phyloP scores from a whole-genome alignment of 2,113 vertebrate species.

The Catharus bicknelli region DNA sequence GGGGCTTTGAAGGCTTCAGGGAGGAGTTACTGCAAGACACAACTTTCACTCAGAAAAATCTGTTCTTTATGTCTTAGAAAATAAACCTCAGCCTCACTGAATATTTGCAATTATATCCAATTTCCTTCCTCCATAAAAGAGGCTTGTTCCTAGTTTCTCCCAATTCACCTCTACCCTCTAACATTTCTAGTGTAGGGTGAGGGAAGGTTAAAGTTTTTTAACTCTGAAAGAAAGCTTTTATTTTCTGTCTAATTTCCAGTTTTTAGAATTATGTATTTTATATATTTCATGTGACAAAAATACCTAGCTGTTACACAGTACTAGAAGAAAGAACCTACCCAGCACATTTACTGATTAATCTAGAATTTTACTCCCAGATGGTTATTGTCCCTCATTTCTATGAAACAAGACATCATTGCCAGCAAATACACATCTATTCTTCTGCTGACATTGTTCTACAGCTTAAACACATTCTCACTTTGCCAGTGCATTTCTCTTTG shows the following conservation, averaged over 20 bases:
- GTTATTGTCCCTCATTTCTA: not conserved
- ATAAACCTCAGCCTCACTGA: not conserved
- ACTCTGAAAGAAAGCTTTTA: not conserved
- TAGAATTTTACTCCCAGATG: not conserved
- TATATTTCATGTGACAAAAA: not conserved
- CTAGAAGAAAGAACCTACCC: not conserved
- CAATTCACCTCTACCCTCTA: not conserved
- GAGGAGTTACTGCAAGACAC: not conserved
- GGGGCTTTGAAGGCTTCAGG: slow-evolving; percentile 1
- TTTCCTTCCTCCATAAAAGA: not conserved
- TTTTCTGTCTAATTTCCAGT: not conserved
- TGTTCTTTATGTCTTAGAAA: not conserved
- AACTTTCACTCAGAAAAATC: slow-evolving; percentile 1
- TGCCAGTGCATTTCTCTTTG: not conserved
- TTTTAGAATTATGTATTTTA: not conserved
- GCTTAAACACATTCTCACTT: not conserved
- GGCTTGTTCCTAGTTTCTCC: not conserved
- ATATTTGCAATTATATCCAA: not conserved
- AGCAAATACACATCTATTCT: slow-evolving; percentile 1
- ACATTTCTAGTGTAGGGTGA: not conserved
- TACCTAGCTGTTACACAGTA: not conserved
- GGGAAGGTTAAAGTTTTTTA: accelerated
- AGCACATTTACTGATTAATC: not conserved
- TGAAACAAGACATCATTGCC: not conserved
- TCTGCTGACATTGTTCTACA: not conserved